phyloP scores from a whole-genome alignment of 1,140 invertebrate species.

The silkworm (Bombyx mori) region DNA sequence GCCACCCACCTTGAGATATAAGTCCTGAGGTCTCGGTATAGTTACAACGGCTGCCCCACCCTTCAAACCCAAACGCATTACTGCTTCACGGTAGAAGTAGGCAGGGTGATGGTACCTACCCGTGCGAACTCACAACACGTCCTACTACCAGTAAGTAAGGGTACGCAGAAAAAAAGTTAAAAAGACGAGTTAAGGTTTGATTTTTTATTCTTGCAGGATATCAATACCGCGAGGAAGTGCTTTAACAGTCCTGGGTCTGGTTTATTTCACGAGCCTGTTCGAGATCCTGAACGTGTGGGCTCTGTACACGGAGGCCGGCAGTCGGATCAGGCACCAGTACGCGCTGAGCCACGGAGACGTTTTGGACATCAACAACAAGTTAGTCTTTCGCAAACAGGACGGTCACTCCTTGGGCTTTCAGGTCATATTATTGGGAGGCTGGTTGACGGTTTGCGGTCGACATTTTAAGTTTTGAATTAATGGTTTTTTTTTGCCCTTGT shows the following conservation, averaged over 20 bases:
- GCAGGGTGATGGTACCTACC: too few species aligned
- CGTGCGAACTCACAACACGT: too few species aligned
- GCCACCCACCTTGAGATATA: too few species aligned
- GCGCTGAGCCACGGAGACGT: conserved; percentile 75
- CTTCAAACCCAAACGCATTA: too few species aligned
- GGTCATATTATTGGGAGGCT: neutral
- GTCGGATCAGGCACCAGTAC: conserved; percentile 73
- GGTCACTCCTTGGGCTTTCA: neutral
- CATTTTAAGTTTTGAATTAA: neutral
- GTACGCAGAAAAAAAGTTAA: too few species aligned
- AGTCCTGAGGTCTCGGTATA: too few species aligned
- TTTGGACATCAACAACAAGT: conserved; percentile 81
- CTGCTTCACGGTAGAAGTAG: too few species aligned
- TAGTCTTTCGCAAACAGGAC: conserved; percentile 35
- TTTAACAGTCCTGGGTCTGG: conserved; percentile 73
- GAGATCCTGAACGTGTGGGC: conserved; percentile 73
- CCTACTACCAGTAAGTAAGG: too few species aligned
- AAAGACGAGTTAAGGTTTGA: neutral
- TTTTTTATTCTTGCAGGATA: conserved; percentile 2
- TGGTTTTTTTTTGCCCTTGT: neutral
- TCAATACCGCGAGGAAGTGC: conserved; percentile 67
- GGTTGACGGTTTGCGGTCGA: too few species aligned
- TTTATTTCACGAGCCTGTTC: conserved; percentile 76
- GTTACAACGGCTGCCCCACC: too few species aligned
- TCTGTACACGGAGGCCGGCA: conserved; percentile 71